Base-by-base conservation (phyloP, 1,140 invertebrate species). In the Drosophila quadrilineata region DNA sequence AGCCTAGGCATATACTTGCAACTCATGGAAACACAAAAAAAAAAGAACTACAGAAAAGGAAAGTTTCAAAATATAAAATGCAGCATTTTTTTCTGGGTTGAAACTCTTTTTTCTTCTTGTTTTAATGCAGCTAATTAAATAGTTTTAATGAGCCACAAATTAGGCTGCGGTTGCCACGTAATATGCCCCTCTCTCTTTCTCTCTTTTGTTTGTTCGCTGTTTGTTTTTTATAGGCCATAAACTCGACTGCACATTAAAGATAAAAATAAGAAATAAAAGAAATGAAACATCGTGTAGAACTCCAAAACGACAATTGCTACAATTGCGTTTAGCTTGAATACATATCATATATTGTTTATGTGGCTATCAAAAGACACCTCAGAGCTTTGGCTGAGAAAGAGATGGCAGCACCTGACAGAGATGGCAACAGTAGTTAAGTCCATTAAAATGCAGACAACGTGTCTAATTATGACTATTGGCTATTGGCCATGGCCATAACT, bases 311-410 rank as follows among this genome's bases (percentile, higher is more conserved):
- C 73, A 82, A 82, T 71, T 79, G 75, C 62, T 67, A 71, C 75
- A 79, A 79, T 77, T 77, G 69, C 41, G 54, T 41, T 56, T 50
- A 65, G 57, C 33, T 56, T 38, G 40, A 53, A 67, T n/a, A n/a
- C n/a, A n/a, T n/a, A n/a, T n/a, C n/a, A n/a, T n/a, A n/a, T n/a
- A 75, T 84, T 64, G 68, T 82, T 80, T 72, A 82, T 76, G 76
- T 36, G 57, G 16, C 76, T 57, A 82, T 82, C 68, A 71, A 82
- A 50, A 77, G 60, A 77, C 77, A 77, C 79, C 69, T 84, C 59
- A 35, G 72, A 67, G 63, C 56, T 58, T 45, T 69, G 70, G 63
- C 4, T 10, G 10, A 41, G 52, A 59, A 40, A 38, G 9, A 8
- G 31, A 14, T n/a, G n/a, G n/a, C 6, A 58, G 29, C 35, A 16